Base-by-base conservation (phyloP, 2,113 vertebrate genomes). In the Collichthys lucidus region DNA sequence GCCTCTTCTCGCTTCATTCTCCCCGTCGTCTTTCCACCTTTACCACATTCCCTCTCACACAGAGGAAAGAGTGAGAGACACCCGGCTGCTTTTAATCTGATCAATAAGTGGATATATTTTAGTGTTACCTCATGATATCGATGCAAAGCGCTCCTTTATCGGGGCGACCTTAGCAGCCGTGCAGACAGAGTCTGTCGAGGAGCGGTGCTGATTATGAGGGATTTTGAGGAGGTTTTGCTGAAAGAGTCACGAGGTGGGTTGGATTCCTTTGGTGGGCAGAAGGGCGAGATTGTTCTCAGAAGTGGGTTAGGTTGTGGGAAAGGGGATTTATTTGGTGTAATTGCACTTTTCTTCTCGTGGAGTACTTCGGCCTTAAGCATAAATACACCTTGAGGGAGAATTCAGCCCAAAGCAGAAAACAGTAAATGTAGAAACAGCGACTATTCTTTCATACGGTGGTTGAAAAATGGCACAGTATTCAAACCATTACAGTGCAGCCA, bases 31-130 rank as follows among this genome's bases (percentile, higher is more conserved):
- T n/a, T 19, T 16, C 63, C 67, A 15, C 20, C 20, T 14, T 35
- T n/a, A 47, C 67, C 62, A 24, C 47, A 47, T 86, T 82, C 88
- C 52, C 70, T 79, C 70, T 79, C 44, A 61, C 24, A 53, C 26
- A 47, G 64, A 78, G 50, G 76, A 75, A 76, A 84, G 59, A 73
- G 46, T 20, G 47, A 74, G 70, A 84, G 55, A 73, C 59, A 71
- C 56, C 40, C 2, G 55, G 50, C 66, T 35, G n/a, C 61, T 79
- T 72, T 89, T 49, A 87, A 90, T 90, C 85, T 46, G 77, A 87
- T 91, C 88, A 61, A 90, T 92, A 83, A 63, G 73, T 47, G 74
- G 71, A 80, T 86, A 80, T 86, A 57, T 86, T 88, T 91, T 72
- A 74, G 66, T 57, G 82, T 84, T 90, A 70, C n/a, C 15, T 50